Evolutionary conservation across 2,888 invertebrate genomes (phyloP), one percentile per base, ranked within the genome.

Genomic region (Oscheius sp.): DNA sequence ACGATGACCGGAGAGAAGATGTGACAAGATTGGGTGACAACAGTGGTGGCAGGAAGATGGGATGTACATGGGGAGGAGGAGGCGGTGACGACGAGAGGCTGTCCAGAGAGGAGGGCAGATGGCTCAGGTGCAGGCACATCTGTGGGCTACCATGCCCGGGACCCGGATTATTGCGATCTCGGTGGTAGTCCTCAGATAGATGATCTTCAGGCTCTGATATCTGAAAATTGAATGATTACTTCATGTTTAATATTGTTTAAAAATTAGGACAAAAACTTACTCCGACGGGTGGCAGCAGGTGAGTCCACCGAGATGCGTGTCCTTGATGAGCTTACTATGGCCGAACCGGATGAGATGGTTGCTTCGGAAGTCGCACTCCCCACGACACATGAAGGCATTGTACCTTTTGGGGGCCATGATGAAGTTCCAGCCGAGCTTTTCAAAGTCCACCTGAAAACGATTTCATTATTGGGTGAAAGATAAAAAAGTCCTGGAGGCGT

Each of bases 391-490:
- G 90, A 95, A 95, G 7, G 97, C 96, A 87, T 94, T 94, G 91
- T 96, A 98, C 84, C 93, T 92, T 87, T 94, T 95, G 0, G 98
- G 98, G 0, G 96, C 96, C 75, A 98, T 95, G 86, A 98, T 94
- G 93, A 96, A 98, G 89, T 96, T 95, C 95, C 96, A 97, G 35
- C 96, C 96, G 88, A 97, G 95, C 88, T 93, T 93, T 84, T 94
- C 94, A 89, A 98, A 98, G 91, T 96, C 95, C n/a, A 98, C 95
- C 16, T 93, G 93, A 35, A 35, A 9, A 35, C 35, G 9, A 9
- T 35, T 35, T 35, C 35, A 35, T 35, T 35, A 35, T 6, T 35
- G 9, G 35, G 3, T 35, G n/a, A 55, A 97, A 91, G 18, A 12
- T 25, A 25, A 6, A 45, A 12, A 53, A 25, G 6, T 63, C 45